Base-by-base conservation (phyloP, 2,888 invertebrate genomes). In the Erannis defoliaria region DNA sequence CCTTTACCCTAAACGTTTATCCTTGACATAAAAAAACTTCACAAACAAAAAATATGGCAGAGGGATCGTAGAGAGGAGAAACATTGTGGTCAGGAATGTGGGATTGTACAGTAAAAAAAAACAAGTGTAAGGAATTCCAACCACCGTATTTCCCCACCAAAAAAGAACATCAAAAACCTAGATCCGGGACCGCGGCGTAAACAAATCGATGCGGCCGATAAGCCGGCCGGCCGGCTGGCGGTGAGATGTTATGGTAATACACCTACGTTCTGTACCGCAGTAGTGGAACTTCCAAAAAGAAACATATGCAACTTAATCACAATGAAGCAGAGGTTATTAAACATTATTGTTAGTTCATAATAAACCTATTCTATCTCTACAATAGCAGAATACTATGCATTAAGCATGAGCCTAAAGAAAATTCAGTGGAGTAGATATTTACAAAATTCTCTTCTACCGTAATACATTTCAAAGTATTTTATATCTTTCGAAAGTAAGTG, bases 141-240 rank as follows among this genome's bases (percentile, higher is more conserved):
- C 45, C 62, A 56, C 40, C 53, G 62, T 62, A 58, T 65, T 62
- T 62, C 62, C 62, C 62, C 62, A 57, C 53, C 21, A 62, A 62
- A 62, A 62, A 67, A 67, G 64, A 64, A 70, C 67, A 72, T 70
- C 68, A 73, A 76, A 75, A 78, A 79, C 71, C 72, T 81, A 81
- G 81, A 81, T 81, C 81, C 81, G 81, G 81, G 75, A 78, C 67
- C 64, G 64, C 59, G 68, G 69, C 68, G 71, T 73, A 76, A 78
- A 76, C 74, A 76, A 71, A 74, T 67, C 76, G 73, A 79, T 78
- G 68, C 70, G 64, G 62, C 63, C 74, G 81, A 81, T 79, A 81
- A 76, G 70, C 62, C 64, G 64, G 64, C 56, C 66, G 64, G 65
- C 66, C 55, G 40, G 56, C 59, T 49, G 61, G 10, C 31, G 35